Conservation (phyloP, 2,888 invertebrate genomes). For the Orthosia incerta region DNA sequence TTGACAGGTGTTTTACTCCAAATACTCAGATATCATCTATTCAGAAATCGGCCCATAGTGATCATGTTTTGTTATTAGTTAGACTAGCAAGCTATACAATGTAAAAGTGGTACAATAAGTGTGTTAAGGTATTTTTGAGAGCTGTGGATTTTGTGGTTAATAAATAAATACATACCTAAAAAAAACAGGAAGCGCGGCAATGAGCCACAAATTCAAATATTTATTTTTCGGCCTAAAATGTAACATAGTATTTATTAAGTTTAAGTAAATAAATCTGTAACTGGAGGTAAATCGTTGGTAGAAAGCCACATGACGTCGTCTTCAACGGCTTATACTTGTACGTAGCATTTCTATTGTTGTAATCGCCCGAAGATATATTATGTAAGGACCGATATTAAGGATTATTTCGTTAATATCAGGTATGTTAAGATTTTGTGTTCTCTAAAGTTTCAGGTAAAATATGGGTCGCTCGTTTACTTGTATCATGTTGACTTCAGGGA, state of each 20-base stretch:
- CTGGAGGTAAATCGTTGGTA: background rate
- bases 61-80: too few species aligned
- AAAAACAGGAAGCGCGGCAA: background rate
- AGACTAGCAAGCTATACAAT: too few species aligned
- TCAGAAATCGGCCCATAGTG: too few species aligned
- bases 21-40: too few species aligned
- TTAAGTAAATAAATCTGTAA: background rate
- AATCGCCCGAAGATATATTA: background rate
- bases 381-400: background rate
- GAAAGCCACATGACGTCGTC: background rate
- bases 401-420: background rate
- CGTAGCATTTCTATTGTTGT: background rate
- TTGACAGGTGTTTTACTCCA: too few species aligned
- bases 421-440: background rate
- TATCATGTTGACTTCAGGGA: background rate
- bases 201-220: background rate
- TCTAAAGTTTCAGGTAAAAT: conserved; percentile 11
- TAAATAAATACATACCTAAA: too few species aligned
- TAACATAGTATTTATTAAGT: background rate
- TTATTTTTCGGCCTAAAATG: background rate
- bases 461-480: background rate
- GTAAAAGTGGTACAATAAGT: too few species aligned
- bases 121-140: too few species aligned
- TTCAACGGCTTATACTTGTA: background rate
- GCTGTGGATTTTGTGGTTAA: too few species aligned